Evolutionary conservation across 2,888 invertebrate genomes (phyloP).

Genomic region (Trileptium ribeirensis): DNA sequence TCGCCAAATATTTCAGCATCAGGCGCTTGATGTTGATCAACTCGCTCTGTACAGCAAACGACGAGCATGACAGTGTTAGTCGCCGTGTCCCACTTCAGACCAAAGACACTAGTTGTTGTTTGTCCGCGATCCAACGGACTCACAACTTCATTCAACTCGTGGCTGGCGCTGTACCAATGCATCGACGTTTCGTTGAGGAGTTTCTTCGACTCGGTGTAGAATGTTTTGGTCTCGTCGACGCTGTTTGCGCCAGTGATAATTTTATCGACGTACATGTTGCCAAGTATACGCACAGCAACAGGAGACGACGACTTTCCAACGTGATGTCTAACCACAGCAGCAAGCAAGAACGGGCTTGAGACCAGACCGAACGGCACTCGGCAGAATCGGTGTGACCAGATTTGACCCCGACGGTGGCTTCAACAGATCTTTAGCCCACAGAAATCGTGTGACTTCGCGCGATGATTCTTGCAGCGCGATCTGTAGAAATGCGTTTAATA

Average conservation of each 20-base stretch:
- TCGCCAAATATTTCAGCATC: background rate
- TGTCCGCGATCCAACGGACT: background rate
- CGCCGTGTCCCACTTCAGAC: background rate
- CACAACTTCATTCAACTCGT: background rate
- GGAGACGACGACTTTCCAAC: background rate
- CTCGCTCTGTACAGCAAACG: background rate
- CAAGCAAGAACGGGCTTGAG: constrained; percentile 32
- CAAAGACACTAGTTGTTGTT: background rate
- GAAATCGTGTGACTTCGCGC: constrained; percentile 25
- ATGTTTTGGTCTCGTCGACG: background rate
- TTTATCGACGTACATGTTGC: constrained; percentile 5
- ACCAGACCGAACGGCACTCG: constrained; percentile 36
- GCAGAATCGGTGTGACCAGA: constrained; percentile 31
- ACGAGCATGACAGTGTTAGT: background rate
- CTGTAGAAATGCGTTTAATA: constrained; percentile 30
- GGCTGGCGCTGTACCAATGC: background rate
- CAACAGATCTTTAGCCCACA: background rate
- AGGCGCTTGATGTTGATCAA: background rate
- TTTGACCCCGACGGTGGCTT: constrained; percentile 27
- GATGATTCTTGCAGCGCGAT: constrained; percentile 28
- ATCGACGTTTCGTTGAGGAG: background rate
- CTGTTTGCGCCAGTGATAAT: background rate
- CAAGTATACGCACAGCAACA: background rate
- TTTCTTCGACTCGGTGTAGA: background rate
- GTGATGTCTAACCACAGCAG: constrained; percentile 27